These are phyloP conservation scores for Caenorhabditis latens DNA, from an alignment of 1,140 invertebrate species.

Conservation along the genomic window DNA sequence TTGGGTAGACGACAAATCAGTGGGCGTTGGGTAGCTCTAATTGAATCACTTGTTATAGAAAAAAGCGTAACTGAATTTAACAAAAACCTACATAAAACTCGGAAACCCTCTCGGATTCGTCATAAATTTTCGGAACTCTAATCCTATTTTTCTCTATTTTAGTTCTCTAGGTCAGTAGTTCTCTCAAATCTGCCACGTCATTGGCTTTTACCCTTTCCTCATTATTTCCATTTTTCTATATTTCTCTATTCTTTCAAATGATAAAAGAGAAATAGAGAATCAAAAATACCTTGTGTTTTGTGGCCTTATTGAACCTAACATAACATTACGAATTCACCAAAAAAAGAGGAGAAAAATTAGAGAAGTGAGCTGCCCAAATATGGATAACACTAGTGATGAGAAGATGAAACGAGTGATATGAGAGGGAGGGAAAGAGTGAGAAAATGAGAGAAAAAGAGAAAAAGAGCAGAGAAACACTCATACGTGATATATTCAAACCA, in stretches of 20 bases:
- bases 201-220: neutral
- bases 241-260: neutral
- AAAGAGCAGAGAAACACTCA: constrained; percentile 1
- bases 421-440: neutral
- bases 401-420: constrained; percentile 4
- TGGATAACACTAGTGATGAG: neutral
- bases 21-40: too few relatives aligned
- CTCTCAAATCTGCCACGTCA: neutral
- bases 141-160: too few relatives aligned
- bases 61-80: too few relatives aligned
- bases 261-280: neutral
- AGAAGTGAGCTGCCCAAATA: neutral
- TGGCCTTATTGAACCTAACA: neutral
- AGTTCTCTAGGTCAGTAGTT: neutral
- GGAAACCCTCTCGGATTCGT: too few relatives aligned
- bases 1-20: neutral
- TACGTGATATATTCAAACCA: constrained; percentile 31
- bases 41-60: too few relatives aligned
- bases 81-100: too few relatives aligned
- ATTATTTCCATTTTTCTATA: neutral
- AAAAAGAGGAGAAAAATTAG: neutral
- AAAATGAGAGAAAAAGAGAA: neutral
- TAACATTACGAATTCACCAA: neutral
- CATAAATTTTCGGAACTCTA: too few relatives aligned
- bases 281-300: neutral